A percentile compares a stretch with the other conserved stretches of the same genome.
Evolutionary conservation across 1,140 invertebrate species (phyloP).

Genomic region (Polyergus mexicanus): DNA sequence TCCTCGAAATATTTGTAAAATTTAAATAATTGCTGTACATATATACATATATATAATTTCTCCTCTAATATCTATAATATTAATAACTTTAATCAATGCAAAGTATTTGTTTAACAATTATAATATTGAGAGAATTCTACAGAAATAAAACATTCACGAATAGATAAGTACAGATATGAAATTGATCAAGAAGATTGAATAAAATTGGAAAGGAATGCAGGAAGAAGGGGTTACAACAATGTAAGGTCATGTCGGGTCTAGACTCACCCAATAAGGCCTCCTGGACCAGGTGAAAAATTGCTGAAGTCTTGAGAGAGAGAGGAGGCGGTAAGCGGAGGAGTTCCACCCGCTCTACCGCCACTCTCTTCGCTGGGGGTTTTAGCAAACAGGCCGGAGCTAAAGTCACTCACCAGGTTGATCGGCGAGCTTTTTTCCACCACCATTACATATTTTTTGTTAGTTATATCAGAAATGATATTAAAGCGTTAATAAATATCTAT

Average conservation of each 20-base stretch:
- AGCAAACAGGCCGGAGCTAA: constrained; percentile 94
- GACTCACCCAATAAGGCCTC: constrained; percentile 85
- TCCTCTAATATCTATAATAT: not conserved
- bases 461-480: constrained; percentile 73
- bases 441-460: constrained; percentile 84
- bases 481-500: constrained; percentile 69
- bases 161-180: not conserved
- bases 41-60: not conserved
- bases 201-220: not conserved
- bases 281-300: constrained; percentile 85
- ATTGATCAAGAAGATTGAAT: not conserved
- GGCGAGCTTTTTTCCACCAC: constrained; percentile 90
- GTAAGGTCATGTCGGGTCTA: constrained; percentile 74
- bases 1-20: constrained; percentile 24
- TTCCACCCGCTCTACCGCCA: constrained; percentile 86
- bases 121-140: constrained; percentile 30
- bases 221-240: constrained; percentile 23
- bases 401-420: constrained; percentile 95
- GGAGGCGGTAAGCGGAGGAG: constrained; percentile 85
- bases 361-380: constrained; percentile 95
- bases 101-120: not conserved
- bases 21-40: not conserved
- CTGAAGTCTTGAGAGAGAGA: constrained; percentile 85
- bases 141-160: constrained; percentile 4
- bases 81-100: not conserved